These are phyloP conservation scores for Neostethus bicornis DNA, from an alignment of 2,797 vertebrate species.

Conservation along the genomic window DNA sequence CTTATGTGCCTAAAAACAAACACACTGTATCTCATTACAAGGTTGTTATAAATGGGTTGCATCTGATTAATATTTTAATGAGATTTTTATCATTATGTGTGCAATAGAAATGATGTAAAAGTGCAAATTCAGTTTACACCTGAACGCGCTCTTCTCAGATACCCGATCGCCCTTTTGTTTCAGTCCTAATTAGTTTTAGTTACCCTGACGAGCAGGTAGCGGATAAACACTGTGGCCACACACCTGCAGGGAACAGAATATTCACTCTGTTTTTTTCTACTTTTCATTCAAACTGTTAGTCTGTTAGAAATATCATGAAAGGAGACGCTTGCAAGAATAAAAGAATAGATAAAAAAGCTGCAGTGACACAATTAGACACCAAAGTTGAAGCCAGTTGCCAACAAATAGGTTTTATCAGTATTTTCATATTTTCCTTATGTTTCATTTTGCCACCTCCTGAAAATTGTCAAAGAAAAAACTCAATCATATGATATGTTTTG, in stretches of 20 bases:
- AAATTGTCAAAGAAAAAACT: not conserved
- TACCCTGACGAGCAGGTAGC: constrained; percentile 11
- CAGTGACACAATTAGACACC: constrained; percentile 15
- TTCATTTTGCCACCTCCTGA: not conserved
- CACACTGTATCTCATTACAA: constrained; percentile 31
- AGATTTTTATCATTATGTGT: constrained; percentile 21
- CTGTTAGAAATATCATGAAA: too few species aligned
- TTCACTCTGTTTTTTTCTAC: too few species aligned
- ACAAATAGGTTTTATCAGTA: not conserved
- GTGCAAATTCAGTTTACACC: constrained; percentile 13
- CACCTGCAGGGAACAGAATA: not conserved
- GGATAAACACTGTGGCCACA: constrained; percentile 35
- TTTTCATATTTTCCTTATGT: not conserved
- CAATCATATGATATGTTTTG: constrained; percentile 2
- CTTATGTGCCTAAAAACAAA: constrained; percentile 67
- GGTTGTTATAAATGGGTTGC: constrained; percentile 25
- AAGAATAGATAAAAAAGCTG: too few species aligned
- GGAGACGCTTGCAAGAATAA: too few species aligned
- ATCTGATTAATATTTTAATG: constrained; percentile 24
- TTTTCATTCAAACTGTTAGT: not conserved
- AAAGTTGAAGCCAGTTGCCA: constrained; percentile 25
- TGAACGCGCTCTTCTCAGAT: constrained; percentile 12
- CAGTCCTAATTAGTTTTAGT: constrained; percentile 2
- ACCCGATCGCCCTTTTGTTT: constrained; percentile 6
- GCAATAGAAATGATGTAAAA: constrained; percentile 18